Evolutionary conservation across 2,888 invertebrate genomes (phyloP).

Genomic region (Aleiodes testaceus): DNA sequence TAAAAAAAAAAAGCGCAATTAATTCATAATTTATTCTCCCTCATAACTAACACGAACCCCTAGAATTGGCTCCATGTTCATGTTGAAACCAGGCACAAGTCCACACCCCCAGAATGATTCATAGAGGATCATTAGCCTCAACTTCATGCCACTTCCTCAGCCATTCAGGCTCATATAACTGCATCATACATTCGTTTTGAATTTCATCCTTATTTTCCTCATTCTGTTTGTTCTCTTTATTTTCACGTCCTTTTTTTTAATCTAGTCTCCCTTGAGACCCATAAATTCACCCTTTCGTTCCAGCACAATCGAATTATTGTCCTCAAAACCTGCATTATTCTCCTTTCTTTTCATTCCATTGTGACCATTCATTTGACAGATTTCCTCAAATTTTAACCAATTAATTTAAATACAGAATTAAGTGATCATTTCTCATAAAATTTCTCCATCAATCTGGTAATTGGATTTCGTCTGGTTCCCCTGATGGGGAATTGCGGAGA

Average conservation of each 20-base stretch:
- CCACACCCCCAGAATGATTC: constrained; percentile 50
- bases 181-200: constrained; percentile 21
- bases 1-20: too few species aligned
- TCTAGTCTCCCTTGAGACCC: constrained; percentile 26
- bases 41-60: constrained; percentile 19
- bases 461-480: too few species aligned
- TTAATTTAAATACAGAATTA: neutral
- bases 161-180: constrained; percentile 39
- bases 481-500: too few species aligned
- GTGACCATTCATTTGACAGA: constrained; percentile 13
- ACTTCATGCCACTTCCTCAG: constrained; percentile 34
- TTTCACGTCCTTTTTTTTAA: neutral
- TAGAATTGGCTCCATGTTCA: constrained; percentile 38
- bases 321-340: neutral
- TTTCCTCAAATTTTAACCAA: neutral
- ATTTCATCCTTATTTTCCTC: constrained; percentile 10
- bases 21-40: too few species aligned
- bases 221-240: constrained; percentile 26
- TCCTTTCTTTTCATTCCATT: constrained; percentile 18
- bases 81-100: constrained; percentile 48
- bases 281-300: constrained; percentile 35
- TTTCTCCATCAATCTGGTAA: too few species aligned
- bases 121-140: constrained; percentile 53
- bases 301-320: constrained; percentile 23
- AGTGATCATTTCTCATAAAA: too few species aligned